Evolutionary conservation across 2,113 vertebrate genomes (phyloP), one percentile per base, ranked within the genome.

Genomic region (Oreotrochilus melanogaster): DNA sequence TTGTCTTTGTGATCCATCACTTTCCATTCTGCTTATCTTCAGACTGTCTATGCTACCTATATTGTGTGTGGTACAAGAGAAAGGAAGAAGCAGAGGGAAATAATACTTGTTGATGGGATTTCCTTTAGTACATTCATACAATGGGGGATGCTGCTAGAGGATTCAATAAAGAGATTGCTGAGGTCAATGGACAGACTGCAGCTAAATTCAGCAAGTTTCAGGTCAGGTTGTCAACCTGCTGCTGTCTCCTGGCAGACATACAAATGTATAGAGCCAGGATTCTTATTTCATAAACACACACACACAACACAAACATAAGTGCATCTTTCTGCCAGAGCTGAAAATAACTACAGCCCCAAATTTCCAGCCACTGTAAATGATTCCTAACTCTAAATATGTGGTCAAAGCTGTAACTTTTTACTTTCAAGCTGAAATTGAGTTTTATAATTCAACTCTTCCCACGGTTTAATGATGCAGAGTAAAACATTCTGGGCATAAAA

Each of bases 41-140:
- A 80, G 42, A 33, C 71, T 14, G 69, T 28, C 61, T 43, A 39
- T 0, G 1, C 72, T 71, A 69, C 89, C 80, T 73, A 61, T 50
- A 39, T 25, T 60, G 67, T 30, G 69, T 50, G 50, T 33, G 31
- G 60, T 10, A 51, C 14, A 28, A 54, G 64, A 27, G 61, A 73
- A 75, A 73, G 78, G 84, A 89, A 95, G 72, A 62, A 78, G 85
- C 76, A 75, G 66, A 78, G 69, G 92, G 91, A 97, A 97, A 91
- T 89, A 95, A 96, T 95, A 93, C 79, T 93, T 89, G 90, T 95
- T 86, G 86, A 90, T 48, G 78, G 92, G 94, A 97, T 97, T 96
- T 97, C 95, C 95, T 96, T 94, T 76, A 89, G 76, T 70, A n/a
- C 67, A 5, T 65, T 81, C 35, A 73, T 30, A 95, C 92, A 96